A percentile compares a stretch with the other conserved stretches of the same genome.
These are phyloP conservation scores for Drosophila azteca DNA, from an alignment of 1,140 invertebrate genomes.

Conservation along the genomic window DNA sequence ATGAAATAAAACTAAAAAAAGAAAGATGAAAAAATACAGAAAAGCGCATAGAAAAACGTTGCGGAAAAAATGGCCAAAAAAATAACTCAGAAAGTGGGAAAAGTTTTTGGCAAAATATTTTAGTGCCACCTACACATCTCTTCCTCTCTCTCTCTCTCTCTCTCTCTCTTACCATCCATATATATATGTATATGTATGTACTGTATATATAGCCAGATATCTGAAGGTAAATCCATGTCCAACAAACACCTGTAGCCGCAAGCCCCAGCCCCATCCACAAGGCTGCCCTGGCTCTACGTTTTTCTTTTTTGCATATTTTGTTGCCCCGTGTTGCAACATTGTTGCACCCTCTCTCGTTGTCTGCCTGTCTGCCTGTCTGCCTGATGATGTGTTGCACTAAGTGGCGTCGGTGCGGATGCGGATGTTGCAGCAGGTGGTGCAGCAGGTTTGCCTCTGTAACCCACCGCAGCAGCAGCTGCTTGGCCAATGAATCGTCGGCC, in stretches of 20 bases:
- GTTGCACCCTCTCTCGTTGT: not conserved
- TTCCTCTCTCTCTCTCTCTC: not conserved
- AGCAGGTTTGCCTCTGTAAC: not conserved
- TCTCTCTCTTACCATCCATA: not conserved
- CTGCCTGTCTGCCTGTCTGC: too few species aligned
- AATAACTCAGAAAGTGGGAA: not conserved
- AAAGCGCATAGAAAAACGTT: constrained; percentile 19
- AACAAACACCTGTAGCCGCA: constrained; percentile 59
- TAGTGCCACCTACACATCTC: not conserved
- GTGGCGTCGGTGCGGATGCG: not conserved
- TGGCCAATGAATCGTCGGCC: constrained; percentile 35
- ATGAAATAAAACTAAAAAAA: constrained; percentile 18
- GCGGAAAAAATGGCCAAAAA: constrained; percentile 11
- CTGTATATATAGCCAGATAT: not conserved
- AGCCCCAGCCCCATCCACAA: constrained; percentile 2
- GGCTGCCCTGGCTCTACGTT: not conserved
- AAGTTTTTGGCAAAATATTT: not conserved
- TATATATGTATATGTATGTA: too few species aligned
- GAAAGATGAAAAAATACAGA: constrained; percentile 7
- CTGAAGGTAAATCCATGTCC: constrained; percentile 17
- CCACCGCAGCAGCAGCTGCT: constrained; percentile 25
- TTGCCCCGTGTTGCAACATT: constrained; percentile 18
- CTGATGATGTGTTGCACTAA: constrained; percentile 1
- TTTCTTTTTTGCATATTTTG: constrained; percentile 15
- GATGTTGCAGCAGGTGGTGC: not conserved